Evolutionary conservation across 2,113 vertebrate genomes (phyloP).

Genomic region (Oophaga pumilio): DNA sequence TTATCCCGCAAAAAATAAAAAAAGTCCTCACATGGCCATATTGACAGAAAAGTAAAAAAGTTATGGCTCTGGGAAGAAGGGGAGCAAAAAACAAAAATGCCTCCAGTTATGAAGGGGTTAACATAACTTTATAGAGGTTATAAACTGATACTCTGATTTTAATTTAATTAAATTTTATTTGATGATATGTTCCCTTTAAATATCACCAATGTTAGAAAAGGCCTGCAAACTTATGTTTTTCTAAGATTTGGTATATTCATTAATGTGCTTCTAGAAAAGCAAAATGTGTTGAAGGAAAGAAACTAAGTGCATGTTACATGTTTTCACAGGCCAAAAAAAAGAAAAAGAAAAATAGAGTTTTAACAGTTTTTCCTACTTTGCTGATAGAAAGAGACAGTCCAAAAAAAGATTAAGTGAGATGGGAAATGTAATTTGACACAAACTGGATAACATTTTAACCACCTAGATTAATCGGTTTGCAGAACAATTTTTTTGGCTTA

Average conservation of each 20-base stretch:
- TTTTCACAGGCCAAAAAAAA: not conserved
- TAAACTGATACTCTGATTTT: not conserved
- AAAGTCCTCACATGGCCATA: no score
- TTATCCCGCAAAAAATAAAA: no score
- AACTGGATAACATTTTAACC: conserved; percentile 24
- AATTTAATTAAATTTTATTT: not conserved
- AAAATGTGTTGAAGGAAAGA: not conserved
- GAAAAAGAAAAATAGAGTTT: conserved; percentile 12
- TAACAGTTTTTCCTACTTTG: conserved; percentile 3
- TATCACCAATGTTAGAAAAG: not conserved
- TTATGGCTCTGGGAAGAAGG: no score
- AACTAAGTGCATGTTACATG: not conserved
- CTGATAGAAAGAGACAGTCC: conserved; percentile 32
- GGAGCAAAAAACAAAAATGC: no score
- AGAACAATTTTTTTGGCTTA: conserved; percentile 10
- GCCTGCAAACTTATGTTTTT: no score
- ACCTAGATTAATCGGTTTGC: conserved; percentile 24
- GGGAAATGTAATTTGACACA: conserved; percentile 39
- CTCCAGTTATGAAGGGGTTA: no score
- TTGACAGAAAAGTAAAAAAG: no score
- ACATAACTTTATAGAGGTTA: no score
- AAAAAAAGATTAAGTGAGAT: conserved; percentile 18
- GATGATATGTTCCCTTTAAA: not conserved
- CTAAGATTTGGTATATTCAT: not conserved
- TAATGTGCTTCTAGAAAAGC: not conserved